phyloP scores from a whole-genome alignment of 2,888 invertebrate genomes.

The Drepana falcataria region DNA sequence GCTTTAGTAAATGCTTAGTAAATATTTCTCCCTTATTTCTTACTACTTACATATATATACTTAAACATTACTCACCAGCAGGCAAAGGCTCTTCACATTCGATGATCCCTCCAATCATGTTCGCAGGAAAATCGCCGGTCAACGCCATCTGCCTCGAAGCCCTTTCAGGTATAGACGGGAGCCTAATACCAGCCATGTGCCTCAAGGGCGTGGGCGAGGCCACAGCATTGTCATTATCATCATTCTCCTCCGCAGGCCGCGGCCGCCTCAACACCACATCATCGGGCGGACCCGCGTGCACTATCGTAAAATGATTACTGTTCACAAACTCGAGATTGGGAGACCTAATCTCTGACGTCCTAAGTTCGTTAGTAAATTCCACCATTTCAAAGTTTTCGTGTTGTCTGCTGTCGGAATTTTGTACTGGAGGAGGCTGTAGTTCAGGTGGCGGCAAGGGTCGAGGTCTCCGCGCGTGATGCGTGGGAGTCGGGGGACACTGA shows the following conservation, averaged over 20 bases:
- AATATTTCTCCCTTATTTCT: no score
- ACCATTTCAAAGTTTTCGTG: slow-evolving; percentile 69
- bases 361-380: slow-evolving; percentile 67
- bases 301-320: slow-evolving; percentile 77
- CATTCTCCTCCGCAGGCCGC: slow-evolving; percentile 56
- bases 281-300: slow-evolving; percentile 71
- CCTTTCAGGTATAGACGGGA: slow-evolving; percentile 90
- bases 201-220: slow-evolving; percentile 81
- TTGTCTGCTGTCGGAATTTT: slow-evolving; percentile 48
- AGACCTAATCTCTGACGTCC: slow-evolving; percentile 73
- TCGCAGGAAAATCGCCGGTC: slow-evolving; percentile 75
- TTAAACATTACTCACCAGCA: slow-evolving; percentile 80
- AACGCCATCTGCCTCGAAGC: slow-evolving; percentile 77
- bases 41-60: background rate
- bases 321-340: slow-evolving; percentile 77
- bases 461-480: slow-evolving; percentile 87
- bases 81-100: slow-evolving; percentile 91
- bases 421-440: slow-evolving; percentile 73
- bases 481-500: slow-evolving; percentile 92
- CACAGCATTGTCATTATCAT: slow-evolving; percentile 67
- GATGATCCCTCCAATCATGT: slow-evolving; percentile 76
- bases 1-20: background rate
- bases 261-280: slow-evolving; percentile 71
- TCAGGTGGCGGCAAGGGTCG: slow-evolving; percentile 79
- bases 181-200: slow-evolving; percentile 84